A percentile compares a stretch with the other conserved stretches of the same genome.
These are phyloP conservation scores for Atta texana DNA, from an alignment of 1,140 invertebrate species.

Conservation along the genomic window DNA sequence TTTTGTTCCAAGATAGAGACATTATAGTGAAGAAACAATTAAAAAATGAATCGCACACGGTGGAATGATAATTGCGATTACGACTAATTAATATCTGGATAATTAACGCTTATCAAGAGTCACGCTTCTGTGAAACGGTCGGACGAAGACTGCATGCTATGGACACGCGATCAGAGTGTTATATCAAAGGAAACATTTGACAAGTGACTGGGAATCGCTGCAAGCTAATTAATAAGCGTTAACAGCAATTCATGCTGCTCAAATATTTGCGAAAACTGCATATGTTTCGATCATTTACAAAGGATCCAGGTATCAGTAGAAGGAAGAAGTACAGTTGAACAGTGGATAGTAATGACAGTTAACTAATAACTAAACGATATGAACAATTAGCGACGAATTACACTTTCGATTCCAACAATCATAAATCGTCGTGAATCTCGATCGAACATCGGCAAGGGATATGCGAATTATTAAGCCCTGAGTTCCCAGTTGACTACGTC, in stretches of 20 bases:
- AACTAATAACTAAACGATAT: slow-evolving; percentile 6
- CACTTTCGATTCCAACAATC: background rate
- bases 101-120: slow-evolving; percentile 46
- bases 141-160: slow-evolving; percentile 22
- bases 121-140: slow-evolving; percentile 26
- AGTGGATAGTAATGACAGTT: slow-evolving; percentile 18
- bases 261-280: background rate
- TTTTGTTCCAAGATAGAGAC: background rate
- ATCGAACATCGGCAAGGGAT: background rate
- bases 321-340: slow-evolving; percentile 14
- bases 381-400: slow-evolving; percentile 20
- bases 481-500: slow-evolving; percentile 4
- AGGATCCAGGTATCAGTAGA: background rate
- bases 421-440: slow-evolving; percentile 10
- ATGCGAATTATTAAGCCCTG: background rate
- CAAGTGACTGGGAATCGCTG: slow-evolving; percentile 53
- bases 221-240: slow-evolving; percentile 48
- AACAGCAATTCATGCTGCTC: slow-evolving; percentile 28
- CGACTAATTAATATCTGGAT: slow-evolving; percentile 49
- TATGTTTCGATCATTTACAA: background rate
- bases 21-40: slow-evolving; percentile 1
- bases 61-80: slow-evolving; percentile 39
- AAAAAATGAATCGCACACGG: slow-evolving; percentile 7
- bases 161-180: slow-evolving; percentile 45
- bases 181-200: slow-evolving; percentile 45